These are phyloP conservation scores for Lepidurus arcticus DNA, from an alignment of 1,140 invertebrate genomes.

Conservation along the genomic window DNA sequence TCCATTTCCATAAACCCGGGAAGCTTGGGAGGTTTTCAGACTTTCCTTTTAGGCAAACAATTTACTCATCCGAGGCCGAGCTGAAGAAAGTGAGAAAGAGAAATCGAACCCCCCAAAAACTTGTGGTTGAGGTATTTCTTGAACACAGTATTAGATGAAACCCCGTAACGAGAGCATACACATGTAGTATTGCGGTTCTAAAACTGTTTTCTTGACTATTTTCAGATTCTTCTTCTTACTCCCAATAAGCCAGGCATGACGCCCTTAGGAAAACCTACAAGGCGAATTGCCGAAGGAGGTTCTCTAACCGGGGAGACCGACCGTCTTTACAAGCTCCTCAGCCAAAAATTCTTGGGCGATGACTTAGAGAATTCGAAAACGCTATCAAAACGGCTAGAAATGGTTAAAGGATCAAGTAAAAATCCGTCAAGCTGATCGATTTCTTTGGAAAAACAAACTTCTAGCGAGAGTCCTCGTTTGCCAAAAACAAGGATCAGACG, in stretches of 20 bases:
- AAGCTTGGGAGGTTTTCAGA: background rate
- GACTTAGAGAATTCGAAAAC: background rate
- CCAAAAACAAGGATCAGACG: background rate
- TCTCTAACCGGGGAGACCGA: background rate
- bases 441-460: background rate
- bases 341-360: slow-evolving; percentile 13
- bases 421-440: background rate
- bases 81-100: slow-evolving; percentile 9
- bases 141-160: background rate
- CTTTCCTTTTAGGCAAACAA: background rate
- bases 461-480: background rate
- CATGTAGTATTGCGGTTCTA: background rate
- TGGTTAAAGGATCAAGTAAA: background rate
- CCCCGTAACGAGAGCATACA: background rate
- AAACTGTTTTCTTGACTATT: background rate
- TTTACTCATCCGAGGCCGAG: background rate
- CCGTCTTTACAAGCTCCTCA: background rate
- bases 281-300: background rate
- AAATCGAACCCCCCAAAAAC: background rate
- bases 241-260: slow-evolving; percentile 1
- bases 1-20: background rate
- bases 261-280: slow-evolving; percentile 18
- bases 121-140: background rate
- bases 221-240: background rate
- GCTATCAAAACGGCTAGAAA: background rate